Evolutionary conservation across 2,888 invertebrate genomes (phyloP), one percentile per base, ranked within the genome.

Genomic region (Halictus ligatus): DNA sequence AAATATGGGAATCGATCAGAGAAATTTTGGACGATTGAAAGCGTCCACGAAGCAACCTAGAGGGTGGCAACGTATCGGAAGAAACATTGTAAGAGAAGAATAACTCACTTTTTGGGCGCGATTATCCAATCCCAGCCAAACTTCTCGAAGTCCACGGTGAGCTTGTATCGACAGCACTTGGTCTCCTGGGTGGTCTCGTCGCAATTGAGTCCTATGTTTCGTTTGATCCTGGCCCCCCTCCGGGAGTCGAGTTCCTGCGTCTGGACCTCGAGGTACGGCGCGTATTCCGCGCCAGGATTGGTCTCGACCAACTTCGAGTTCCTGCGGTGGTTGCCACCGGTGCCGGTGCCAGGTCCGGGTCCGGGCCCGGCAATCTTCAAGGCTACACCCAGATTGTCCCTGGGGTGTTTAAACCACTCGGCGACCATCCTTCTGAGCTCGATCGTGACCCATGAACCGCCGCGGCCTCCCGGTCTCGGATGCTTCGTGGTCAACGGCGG

Each of bases 71-170:
- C 54, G 50, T 21, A 21, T 7, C 50, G 54, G 1, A 54, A 54
- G 21, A 54, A 54, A 10, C 10, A 12, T 46, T 46, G 2, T 8
- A 15, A 48, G 15, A 15, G 48, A 48, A 48, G 48, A 54, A 58
- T 1, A 58, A 90, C 94, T 94, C 73, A 95, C 92, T 97, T 96
- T 93, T 98, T 98, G 0, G 99, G 99, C 0, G 99, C 99, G 84
- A 99, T 98, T 92, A 99, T 98, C 97, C 99, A 99, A 94, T 99
- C 98, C 99, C 99, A 99, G 46, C 99, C 99, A 94, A 99, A 99
- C 93, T 97, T 97, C 91, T 98, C 98, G 95, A 99, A 99, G 96
- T 99, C 98, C 25, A 99, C 98, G 21, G 97, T 97, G 71, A 99
- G 96, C 0, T 99, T 99, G 95, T 99, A 99, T 7, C 99, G 97